Evolutionary conservation across 2,797 vertebrate genomes (phyloP).

Genomic region (Sebastiscus albofasciatus): DNA sequence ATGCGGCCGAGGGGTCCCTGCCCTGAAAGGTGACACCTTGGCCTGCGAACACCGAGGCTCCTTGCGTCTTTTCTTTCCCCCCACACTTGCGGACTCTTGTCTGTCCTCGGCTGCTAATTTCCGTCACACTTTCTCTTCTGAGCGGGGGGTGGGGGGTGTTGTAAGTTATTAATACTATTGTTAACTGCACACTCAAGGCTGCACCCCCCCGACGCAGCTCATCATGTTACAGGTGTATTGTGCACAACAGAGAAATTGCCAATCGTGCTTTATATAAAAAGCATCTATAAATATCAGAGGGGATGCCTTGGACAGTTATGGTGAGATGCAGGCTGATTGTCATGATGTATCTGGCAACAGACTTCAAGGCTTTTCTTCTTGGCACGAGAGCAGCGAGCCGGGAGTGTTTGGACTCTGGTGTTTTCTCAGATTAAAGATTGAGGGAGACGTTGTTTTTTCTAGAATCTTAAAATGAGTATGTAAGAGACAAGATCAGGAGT

Average conservation of each 20-base stretch:
- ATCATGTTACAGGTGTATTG: slow-evolving; percentile 79
- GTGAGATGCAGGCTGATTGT: slow-evolving; percentile 51
- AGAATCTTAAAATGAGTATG: not conserved
- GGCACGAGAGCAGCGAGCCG: not conserved
- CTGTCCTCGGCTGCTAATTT: slow-evolving; percentile 80
- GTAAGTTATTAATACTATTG: slow-evolving; percentile 82
- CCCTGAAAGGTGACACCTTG: slow-evolving; percentile 72
- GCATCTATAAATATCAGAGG: slow-evolving; percentile 71
- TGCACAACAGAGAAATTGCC: slow-evolving; percentile 68
- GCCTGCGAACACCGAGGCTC: slow-evolving; percentile 58
- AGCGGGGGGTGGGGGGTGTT: slow-evolving; percentile 47
- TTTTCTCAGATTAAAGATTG: not conserved
- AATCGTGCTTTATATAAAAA: slow-evolving; percentile 69
- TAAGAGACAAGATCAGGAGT: not conserved
- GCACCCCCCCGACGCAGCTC: slow-evolving; percentile 49
- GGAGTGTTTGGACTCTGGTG: not conserved
- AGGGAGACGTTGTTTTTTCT: not conserved
- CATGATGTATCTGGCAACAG: slow-evolving; percentile 10
- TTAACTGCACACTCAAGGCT: slow-evolving; percentile 79
- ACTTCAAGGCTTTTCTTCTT: slow-evolving; percentile 26
- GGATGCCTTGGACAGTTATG: slow-evolving; percentile 70
- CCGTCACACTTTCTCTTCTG: slow-evolving; percentile 80
- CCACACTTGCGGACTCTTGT: slow-evolving; percentile 73
- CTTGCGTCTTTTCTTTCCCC: slow-evolving; percentile 70
- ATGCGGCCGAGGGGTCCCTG: slow-evolving; percentile 69